Conservation (phyloP, 2,113 vertebrate genomes). For the Hyla sarda region DNA sequence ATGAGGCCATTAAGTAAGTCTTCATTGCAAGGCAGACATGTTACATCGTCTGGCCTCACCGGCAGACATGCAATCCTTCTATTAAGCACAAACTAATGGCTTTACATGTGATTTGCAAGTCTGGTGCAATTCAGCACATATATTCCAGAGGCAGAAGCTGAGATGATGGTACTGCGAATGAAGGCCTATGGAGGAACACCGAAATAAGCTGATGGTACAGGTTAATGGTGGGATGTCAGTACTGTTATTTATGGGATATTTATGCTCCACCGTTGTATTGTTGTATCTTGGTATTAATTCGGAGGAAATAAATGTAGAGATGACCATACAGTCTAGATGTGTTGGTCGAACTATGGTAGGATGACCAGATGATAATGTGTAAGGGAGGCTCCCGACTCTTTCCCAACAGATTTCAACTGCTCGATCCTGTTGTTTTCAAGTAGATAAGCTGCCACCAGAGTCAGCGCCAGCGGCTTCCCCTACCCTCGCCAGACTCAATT, state of each 20-base stretch:
- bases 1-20: slow-evolving; percentile 21
- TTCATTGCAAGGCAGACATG: slow-evolving; percentile 28
- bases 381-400: no score
- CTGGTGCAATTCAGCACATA: not conserved
- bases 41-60: slow-evolving; percentile 21
- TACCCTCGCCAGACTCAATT: no score
- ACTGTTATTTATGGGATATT: not conserved
- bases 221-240: not conserved
- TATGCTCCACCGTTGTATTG: not conserved
- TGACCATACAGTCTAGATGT: no score
- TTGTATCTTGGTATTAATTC: no score
- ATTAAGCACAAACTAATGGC: slow-evolving; percentile 38
- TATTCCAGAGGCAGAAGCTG: not conserved
- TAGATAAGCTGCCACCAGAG: no score
- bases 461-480: no score
- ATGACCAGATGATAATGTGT: no score
- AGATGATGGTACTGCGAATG: not conserved
- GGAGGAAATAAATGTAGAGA: no score
- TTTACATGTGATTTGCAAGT: slow-evolving; percentile 1
- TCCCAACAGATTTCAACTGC: no score
- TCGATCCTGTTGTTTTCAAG: no score
- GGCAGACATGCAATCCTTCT: slow-evolving; percentile 17
- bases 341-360: not conserved
- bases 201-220: not conserved
- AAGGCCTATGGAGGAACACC: not conserved